Conservation (phyloP, 2,113 vertebrate species). For the Mustelus asterias region DNA sequence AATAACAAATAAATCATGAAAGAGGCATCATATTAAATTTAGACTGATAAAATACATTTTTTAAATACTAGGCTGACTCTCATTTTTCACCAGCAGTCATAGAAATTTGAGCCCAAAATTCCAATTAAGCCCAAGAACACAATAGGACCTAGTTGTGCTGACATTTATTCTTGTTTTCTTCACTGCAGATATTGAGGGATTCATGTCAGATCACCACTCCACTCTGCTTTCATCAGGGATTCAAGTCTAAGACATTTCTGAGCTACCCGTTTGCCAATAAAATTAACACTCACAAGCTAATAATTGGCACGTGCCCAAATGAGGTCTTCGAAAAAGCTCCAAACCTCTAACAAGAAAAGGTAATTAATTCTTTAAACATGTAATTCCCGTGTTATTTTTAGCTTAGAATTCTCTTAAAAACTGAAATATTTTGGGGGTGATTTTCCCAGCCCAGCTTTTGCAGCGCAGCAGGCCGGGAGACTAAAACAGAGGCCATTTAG, state of each 20-base stretch:
- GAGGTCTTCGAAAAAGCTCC: neutral
- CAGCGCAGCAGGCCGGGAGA: too few species aligned
- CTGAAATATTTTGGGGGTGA: neutral
- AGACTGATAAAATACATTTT: neutral
- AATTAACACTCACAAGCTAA: neutral
- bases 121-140: neutral
- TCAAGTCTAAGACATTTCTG: neutral
- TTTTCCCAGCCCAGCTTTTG: too few species aligned
- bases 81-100: neutral
- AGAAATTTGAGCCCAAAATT: neutral
- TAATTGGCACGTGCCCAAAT: neutral
- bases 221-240: neutral
- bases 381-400: neutral
- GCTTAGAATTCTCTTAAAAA: neutral
- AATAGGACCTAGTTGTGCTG: neutral
- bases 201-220: too few species aligned
- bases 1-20: constrained; percentile 13
- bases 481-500: too few species aligned
- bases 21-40: neutral
- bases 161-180: neutral
- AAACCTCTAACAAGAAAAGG: neutral
- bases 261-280: neutral
- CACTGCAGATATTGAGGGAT: neutral
- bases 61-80: neutral
- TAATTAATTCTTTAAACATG: neutral